Evolutionary conservation across 1,140 invertebrate genomes (phyloP), one percentile per base, ranked within the genome.

Genomic region (Drosophila parabipectinata): DNA sequence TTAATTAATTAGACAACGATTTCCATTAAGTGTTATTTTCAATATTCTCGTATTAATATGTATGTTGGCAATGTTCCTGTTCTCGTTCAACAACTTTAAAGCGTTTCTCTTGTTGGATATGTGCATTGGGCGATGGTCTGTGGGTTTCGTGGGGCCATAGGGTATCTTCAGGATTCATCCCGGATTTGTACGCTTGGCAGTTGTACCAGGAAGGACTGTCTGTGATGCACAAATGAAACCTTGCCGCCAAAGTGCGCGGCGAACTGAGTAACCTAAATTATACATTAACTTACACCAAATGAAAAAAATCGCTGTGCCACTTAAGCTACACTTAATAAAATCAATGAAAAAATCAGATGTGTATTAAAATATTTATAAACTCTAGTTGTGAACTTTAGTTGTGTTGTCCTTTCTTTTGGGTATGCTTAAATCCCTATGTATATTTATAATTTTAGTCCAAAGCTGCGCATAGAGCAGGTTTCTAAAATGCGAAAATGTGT

Each of bases 21-120:
- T 63, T 63, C 32, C 58, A 48, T 72, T 44, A 47, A 59, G 69
- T 32, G 45, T 55, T 57, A 59, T 58, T 58, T 50, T 64, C 34
- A 8, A 28, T 58, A 62, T 28, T 14, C 37, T 37, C 34, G 10
- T 37, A 68, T 72, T 63, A 84, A 80, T 79, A 74, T 63, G 62
- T 69, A 73, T 73, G 72, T 85, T 85, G 81, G 82, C 73, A 87
- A 84, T 85, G 77, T 62, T 67, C 58, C 56, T 57, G 78, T 55
- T 74, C 45, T 69, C 54, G 30, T 54, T 68, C 41, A 58, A 59
- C 44, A 39, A 28, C 37, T 37, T 61, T 24, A 28, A 69, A 47
- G 61, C 48, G 47, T 50, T 54, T 50, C 30, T 66, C 41, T 47
- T 60, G 32, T 77, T 64, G 83, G 82, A 85, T 85, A 85, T 85